Evolutionary conservation across 2,888 invertebrate species (phyloP), one percentile per base, ranked within the genome.

Genomic region (Conops quadrifasciatus): DNA sequence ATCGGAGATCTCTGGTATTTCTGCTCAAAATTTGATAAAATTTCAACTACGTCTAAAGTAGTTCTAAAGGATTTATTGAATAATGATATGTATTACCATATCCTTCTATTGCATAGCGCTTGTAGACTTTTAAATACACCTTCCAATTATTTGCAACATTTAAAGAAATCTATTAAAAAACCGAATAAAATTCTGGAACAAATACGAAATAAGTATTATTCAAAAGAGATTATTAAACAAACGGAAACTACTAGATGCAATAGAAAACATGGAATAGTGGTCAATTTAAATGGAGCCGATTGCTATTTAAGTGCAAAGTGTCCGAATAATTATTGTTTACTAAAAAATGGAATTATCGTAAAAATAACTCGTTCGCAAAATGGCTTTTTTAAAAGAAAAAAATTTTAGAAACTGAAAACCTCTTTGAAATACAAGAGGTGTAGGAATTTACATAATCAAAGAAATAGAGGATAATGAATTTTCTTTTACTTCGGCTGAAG

Each of bases 141-240:
- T 49, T 49, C 5, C 49, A 49, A 49, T 49, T 49, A 49, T 49
- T 16, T 49, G n/a, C 49, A n/a, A 49, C 49, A 49, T 49, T 49
- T 49, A 49, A 49, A 49, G n/a, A 49, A 49, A 49, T 49, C 5
- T 49, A 49, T 49, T 15, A 49, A 49, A 11, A 49, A 15, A 11
- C 49, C 49, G 15, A 49, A 15, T 49, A 49, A 49, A 49, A 49
- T 49, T 49, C 49, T 49, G 49, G 49, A 49, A 15, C 49, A 49
- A 49, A 49, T 49, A 49, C 49, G 49, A 49, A 49, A 49, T 5
- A 49, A 49, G 3, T 49, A 49, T 15, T 2, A 16, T 49, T 49
- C 49, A 15, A 49, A 49, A 49, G 49, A 49, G 16, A 49, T 49
- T 49, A n/a, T 49, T 9, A 49, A 49, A 49, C 7, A 3, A 15